Evolutionary conservation across 2,797 vertebrate genomes (phyloP), one percentile per base, ranked within the genome.

Genomic region (Halcyon badia): DNA sequence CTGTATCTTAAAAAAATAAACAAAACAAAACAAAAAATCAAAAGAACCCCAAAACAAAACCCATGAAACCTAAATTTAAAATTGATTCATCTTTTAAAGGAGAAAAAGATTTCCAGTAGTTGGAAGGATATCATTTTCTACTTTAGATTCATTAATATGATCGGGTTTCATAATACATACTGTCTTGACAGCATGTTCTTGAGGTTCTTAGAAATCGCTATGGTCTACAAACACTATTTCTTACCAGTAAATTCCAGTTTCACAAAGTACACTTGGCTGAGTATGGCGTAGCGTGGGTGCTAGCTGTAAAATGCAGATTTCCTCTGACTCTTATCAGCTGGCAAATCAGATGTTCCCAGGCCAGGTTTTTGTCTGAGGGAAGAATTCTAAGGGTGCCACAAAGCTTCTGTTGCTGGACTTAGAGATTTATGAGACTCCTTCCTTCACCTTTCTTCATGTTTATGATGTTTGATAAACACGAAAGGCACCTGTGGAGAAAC

Each of bases 121-220:
- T 84, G 77, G 90, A 89, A 90, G 25, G 51, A 73, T 85, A 64
- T 48, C 4, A 57, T 95, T 96, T 96, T 93, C 83, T 93, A 39
- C 70, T 79, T 81, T 89, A 64, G 13, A 37, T 86, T 82, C 57
- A 72, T 89, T 89, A 84, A 79, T 37, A 42, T 66, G 64, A 62
- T 73, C 33, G 70, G 28, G 69, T 82, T 87, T 93, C 54, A 61
- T 84, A 75, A 91, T 61, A 46, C 11, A 3, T 58, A n/a, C 17
- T 72, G n/a, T 42, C n/a, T 76, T 83, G 56, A 60, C 68, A 91
- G 42, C 5, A 6, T 64, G 19, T 57, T 91, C 70, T 83, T 77
- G 52, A 89, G 37, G 22, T 70, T 75, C 48, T 56, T 48, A 79
- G 48, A 72, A 90, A 71, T 3, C 68, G 14, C 12, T 68, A 2